Evolutionary conservation across 2,113 vertebrate genomes (phyloP).

Genomic region (Oncorhynchus mykiss): DNA sequence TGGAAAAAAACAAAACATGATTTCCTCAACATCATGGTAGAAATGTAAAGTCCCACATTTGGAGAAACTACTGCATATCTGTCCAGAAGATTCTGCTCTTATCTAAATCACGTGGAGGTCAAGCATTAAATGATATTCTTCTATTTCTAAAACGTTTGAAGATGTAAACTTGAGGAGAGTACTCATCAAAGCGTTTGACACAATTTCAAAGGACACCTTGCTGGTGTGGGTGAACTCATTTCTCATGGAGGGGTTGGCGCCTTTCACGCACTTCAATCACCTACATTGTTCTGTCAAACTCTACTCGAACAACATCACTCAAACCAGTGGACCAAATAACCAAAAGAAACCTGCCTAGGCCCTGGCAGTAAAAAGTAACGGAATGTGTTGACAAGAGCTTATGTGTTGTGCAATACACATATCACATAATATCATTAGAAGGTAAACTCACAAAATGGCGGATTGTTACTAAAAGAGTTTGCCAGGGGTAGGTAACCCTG

Average conservation of each 20-base stretch:
- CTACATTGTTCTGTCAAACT: conserved; percentile 44
- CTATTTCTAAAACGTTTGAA: conserved; percentile 27
- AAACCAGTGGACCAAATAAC: conserved; percentile 27
- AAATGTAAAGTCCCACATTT: neutral
- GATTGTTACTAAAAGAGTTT: neutral
- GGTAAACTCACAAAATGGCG: neutral
- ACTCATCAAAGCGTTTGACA: conserved; percentile 29
- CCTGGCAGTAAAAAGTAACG: neutral
- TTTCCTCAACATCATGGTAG: neutral
- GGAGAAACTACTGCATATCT: neutral
- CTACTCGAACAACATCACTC: conserved; percentile 38
- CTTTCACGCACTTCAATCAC: conserved; percentile 41
- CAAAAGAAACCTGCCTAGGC: neutral
- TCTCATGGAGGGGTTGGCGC: conserved; percentile 10
- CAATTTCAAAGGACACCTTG: conserved; percentile 42
- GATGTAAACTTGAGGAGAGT: conserved; percentile 25
- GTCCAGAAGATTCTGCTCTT: neutral
- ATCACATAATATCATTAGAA: too few species aligned
- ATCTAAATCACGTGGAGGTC: neutral
- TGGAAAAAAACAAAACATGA: neutral
- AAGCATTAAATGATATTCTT: neutral
- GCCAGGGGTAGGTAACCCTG: neutral
- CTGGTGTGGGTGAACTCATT: conserved; percentile 22
- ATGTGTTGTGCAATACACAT: too few species aligned
- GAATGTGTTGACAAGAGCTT: neutral